Base-by-base conservation (phyloP, 2,113 vertebrate species). In the Pipa parva region DNA sequence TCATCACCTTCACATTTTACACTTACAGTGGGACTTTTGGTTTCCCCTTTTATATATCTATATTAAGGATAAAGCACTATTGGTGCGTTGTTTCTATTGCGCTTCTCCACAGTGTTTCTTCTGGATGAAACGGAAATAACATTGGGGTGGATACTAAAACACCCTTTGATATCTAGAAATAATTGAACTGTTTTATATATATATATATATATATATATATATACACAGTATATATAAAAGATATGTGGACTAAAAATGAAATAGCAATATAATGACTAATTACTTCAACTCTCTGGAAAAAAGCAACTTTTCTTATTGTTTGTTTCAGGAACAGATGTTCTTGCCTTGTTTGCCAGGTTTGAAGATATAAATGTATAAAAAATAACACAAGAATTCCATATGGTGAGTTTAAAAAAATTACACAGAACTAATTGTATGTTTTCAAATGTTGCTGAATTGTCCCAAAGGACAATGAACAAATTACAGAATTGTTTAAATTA, bases 241-340 rank as follows among this genome's bases (percentile, higher is more conserved):
- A 42, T 24, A 21, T 8, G 18, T 49, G 22, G 46, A 49, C 46
- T 21, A 50, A 49, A 24, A 48, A 67, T 58, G 58, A 26, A n/a
- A 27, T 46, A n/a, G 45, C 50, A 68, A 22, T 39, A 36, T 60
- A 68, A 60, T 59, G 65, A 68, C 46, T 59, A 68, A 68, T 68
- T 25, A 50, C 56, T 59, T 17, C 39, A 39, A 11, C 31, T 60
- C 27, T 59, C 37, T 68, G 56, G 65, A 68, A 59, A 51, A 59
- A 60, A 59, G 45, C 57, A 68, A 51, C 28, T 52, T 60, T 52
- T 68, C 56, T 4, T 60, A 39, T 68, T 68, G 65, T 68, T 68
- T 68, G 65, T 52, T 68, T 68, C 59, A 59, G 50, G 56, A 68
- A 52, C 65, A 68, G 65, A 68, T 68, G 65, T 68, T 60, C 65